A percentile compares a stretch with the other conserved stretches of the same genome.
phyloP scores from a whole-genome alignment of 2,797 vertebrate genomes.

The Sternarchorhynchus goeldii region DNA sequence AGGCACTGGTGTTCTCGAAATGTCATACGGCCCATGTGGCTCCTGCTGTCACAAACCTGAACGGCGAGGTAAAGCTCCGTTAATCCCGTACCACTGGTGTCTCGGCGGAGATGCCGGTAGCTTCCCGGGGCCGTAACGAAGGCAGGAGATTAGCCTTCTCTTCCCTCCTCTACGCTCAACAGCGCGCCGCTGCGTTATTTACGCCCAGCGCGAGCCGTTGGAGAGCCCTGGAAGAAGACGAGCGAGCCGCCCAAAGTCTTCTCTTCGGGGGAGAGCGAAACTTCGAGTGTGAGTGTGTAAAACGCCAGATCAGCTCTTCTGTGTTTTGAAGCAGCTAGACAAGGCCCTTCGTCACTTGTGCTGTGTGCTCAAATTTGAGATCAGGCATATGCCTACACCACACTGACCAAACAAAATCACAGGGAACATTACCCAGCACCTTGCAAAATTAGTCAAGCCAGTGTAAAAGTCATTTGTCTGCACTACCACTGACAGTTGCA shows the following conservation, averaged over 20 bases:
- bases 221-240: not conserved
- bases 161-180: not conserved
- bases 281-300: not conserved
- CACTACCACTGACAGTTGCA: no score
- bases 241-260: not conserved
- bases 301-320: no score
- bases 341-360: no score
- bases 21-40: not conserved
- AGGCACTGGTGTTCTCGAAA: not conserved
- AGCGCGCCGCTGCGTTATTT: not conserved
- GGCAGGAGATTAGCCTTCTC: not conserved
- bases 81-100: not conserved
- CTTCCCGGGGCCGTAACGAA: not conserved
- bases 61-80: not conserved
- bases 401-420: no score
- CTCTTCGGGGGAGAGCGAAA: not conserved
- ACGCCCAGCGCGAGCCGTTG: not conserved
- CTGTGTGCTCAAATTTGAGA: no score
- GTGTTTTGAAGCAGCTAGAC: no score
- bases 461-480: no score
- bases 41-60: not conserved
- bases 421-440: no score
- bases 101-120: constrained; percentile 3
- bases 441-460: no score
- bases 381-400: no score